Evolutionary conservation across 1,140 invertebrate genomes (phyloP).

Genomic region (Drosophila quadrilineata): DNA sequence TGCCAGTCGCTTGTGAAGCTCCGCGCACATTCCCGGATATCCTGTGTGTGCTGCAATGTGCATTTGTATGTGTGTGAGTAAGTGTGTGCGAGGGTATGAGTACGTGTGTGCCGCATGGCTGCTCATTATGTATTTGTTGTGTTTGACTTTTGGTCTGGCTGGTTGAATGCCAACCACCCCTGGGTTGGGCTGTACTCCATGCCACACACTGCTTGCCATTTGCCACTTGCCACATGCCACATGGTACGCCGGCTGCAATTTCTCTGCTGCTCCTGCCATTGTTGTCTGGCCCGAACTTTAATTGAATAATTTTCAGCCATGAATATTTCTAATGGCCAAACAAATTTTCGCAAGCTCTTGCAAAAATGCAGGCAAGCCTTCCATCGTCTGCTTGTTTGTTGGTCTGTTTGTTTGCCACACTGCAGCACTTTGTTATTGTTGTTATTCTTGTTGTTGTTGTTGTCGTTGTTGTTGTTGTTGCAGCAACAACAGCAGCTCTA

Average conservation of each 20-base stretch:
- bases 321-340: constrained; percentile 78
- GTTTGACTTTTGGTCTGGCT: constrained; percentile 49
- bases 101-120: constrained; percentile 42
- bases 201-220: too few species aligned
- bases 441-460: too few species aligned
- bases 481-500: too few species aligned
- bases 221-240: background rate
- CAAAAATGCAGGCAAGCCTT: constrained; percentile 55
- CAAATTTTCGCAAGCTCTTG: constrained; percentile 74
- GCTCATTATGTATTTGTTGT: constrained; percentile 70
- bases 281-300: constrained; percentile 49
- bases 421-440: background rate
- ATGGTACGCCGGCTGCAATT: background rate
- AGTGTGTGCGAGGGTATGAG: constrained; percentile 12
- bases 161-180: constrained; percentile 9
- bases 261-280: constrained; percentile 2
- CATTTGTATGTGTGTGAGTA: constrained; percentile 13
- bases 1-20: constrained; percentile 68
- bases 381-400: constrained; percentile 55
- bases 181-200: too few species aligned
- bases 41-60: constrained; percentile 38
- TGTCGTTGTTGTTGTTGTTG: too few species aligned
- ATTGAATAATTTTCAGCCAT: constrained; percentile 76
- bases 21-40: constrained; percentile 71
- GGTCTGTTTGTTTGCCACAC: constrained; percentile 45